Conservation (phyloP, 2,113 vertebrate species). For the Aleadryas rufinucha region DNA sequence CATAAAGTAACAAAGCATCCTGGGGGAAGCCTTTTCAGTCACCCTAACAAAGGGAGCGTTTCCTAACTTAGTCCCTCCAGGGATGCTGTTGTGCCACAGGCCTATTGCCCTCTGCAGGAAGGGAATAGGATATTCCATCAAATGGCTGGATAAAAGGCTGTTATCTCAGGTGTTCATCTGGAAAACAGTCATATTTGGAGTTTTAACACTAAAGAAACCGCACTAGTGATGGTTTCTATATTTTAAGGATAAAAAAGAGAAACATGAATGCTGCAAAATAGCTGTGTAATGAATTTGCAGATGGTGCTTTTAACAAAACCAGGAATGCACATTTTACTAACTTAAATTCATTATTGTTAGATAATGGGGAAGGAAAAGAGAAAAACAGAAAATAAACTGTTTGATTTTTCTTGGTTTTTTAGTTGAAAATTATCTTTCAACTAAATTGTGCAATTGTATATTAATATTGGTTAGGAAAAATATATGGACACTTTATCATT, state of each 20-base stretch:
- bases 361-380: neutral
- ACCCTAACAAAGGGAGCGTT: too few species aligned
- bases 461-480: neutral
- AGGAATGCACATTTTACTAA: neutral
- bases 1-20: too few species aligned
- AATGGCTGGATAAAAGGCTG: neutral
- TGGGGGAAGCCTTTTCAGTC: too few species aligned
- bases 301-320: neutral
- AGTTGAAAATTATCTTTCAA: neutral
- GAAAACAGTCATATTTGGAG: accelerated
- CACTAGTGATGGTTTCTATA: neutral
- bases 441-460: neutral
- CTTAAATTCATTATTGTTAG: neutral
- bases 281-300: neutral
- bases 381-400: neutral
- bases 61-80: too few species aligned
- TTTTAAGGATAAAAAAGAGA: neutral
- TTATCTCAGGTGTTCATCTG: neutral
- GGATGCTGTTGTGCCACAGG: too few species aligned
- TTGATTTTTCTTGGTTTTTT: neutral
- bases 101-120: too few species aligned
- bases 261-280: neutral
- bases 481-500: neutral
- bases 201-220: neutral
- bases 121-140: neutral